phyloP scores from a whole-genome alignment of 2,113 vertebrate genomes.

The Girardinichthys multiradiatus region DNA sequence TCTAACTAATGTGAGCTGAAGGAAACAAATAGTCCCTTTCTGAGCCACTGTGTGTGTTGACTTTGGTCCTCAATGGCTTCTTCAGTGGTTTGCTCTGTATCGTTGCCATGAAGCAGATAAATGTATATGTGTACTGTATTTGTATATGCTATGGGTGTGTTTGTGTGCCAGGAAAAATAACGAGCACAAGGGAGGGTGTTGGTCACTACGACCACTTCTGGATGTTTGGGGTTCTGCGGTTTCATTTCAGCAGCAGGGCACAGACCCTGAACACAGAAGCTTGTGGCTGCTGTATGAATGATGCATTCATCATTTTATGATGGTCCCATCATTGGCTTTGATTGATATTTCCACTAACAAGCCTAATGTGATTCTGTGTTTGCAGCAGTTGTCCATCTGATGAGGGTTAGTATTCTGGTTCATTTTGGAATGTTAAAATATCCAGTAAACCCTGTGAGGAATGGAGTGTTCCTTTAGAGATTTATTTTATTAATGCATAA shows the following conservation, averaged over 20 bases:
- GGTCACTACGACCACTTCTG: constrained; percentile 66
- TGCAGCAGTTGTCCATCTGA: constrained; percentile 47
- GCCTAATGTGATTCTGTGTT: constrained; percentile 40
- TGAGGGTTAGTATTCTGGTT: constrained; percentile 35
- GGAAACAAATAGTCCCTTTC: constrained; percentile 56
- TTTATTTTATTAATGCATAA: neutral
- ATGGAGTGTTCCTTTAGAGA: neutral
- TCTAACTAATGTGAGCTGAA: constrained; percentile 16
- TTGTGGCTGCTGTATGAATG: constrained; percentile 55
- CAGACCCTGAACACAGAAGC: constrained; percentile 54
- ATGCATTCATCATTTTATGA: constrained; percentile 56
- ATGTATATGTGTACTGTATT: constrained; percentile 72
- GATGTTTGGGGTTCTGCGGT: constrained; percentile 67
- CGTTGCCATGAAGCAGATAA: constrained; percentile 63
- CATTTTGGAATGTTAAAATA: neutral
- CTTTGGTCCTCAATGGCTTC: constrained; percentile 71
- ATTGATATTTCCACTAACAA: constrained; percentile 60
- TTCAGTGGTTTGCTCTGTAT: constrained; percentile 63
- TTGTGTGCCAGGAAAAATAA: constrained; percentile 74
- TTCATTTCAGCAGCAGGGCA: constrained; percentile 34
- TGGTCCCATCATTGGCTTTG: constrained; percentile 49
- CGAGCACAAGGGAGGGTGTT: constrained; percentile 73
- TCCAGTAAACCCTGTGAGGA: neutral
- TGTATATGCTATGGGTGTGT: constrained; percentile 70
- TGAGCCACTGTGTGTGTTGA: constrained; percentile 66